These are phyloP conservation scores for Scomber scombrus DNA, from an alignment of 2,113 vertebrate species.

Conservation along the genomic window DNA sequence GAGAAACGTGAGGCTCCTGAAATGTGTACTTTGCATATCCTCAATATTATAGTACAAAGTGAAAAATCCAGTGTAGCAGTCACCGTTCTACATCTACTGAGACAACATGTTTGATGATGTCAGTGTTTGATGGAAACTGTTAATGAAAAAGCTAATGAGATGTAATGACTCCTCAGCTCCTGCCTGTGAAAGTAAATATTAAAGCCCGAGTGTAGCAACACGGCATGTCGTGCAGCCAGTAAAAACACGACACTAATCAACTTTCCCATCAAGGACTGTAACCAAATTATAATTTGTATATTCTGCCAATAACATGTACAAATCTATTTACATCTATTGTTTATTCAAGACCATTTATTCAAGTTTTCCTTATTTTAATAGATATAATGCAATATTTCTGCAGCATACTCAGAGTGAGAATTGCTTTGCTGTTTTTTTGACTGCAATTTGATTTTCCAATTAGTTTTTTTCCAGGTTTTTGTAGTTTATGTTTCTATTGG, in stretches of 20 bases:
- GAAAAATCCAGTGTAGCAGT: slow-evolving; percentile 41
- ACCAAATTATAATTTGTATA: slow-evolving; percentile 34
- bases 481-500: neutral
- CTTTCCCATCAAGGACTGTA: slow-evolving; percentile 38
- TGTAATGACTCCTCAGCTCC: slow-evolving; percentile 87
- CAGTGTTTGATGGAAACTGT: slow-evolving; percentile 78
- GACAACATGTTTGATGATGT: slow-evolving; percentile 73
- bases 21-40: slow-evolving; percentile 28
- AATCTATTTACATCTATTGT: slow-evolving; percentile 6
- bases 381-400: neutral
- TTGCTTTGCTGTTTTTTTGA: neutral
- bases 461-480: neutral
- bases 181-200: slow-evolving; percentile 87
- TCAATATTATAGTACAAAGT: slow-evolving; percentile 19
- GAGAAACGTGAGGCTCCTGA: neutral
- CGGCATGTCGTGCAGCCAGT: slow-evolving; percentile 27
- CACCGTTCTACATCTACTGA: slow-evolving; percentile 42
- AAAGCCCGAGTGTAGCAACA: slow-evolving; percentile 78
- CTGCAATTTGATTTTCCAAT: too few species aligned
- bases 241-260: slow-evolving; percentile 56
- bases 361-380: neutral
- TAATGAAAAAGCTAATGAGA: slow-evolving; percentile 86
- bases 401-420: too few species aligned
- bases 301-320: slow-evolving; percentile 6
- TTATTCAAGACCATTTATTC: neutral